Evolutionary conservation across 2,888 invertebrate genomes (phyloP), one percentile per base, ranked within the genome.

Genomic region (Zhengitettix transpicula): DNA sequence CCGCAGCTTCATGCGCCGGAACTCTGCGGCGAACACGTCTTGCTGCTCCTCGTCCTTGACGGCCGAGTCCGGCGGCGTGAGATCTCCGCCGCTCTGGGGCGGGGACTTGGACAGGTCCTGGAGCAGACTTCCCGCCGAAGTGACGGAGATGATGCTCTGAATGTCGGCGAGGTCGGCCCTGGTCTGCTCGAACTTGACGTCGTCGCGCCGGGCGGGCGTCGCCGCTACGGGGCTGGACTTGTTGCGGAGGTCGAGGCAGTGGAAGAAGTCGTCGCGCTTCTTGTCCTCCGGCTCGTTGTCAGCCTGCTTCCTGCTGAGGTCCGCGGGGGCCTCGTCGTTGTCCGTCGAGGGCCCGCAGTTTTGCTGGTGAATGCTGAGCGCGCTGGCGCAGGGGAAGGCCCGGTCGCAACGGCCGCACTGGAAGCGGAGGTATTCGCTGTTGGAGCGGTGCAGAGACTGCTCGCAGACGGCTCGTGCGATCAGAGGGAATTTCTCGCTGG

Each of bases 1-100:
- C 47, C 89, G 84, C 55, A 89, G 71, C 69, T 92, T 92, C 91
- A 92, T 91, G 66, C 86, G 83, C n/a, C 90, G 78, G 66, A 91
- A 89, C 67, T 89, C 89, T 0, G 87, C 84, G 1, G 89, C 87
- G 67, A 89, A 89, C 47, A 84, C 81, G 68, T 91, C 90, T 71
- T 91, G 90, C 65, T 83, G 82, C 56, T 79, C 78, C 62, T 75
- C 75, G 53, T 72, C 72, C 55, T 75, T 74, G 0, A 64, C 67
- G 57, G 67, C 64, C 57, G 68, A 65, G 57, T 68, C 66, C 42
- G 68, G 66, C 17, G 68, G 65, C 55, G 68, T 66, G 17, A 66
- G 63, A 10, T 59, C 58, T 16, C 58, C 58, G 17, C 60, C 56
- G 11, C 15, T 52, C 9, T 57, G 59, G 9, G 58, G 61, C 12